These are phyloP conservation scores for Lordiphosa clarofinis DNA, from an alignment of 1,140 invertebrate genomes.

Conservation along the genomic window DNA sequence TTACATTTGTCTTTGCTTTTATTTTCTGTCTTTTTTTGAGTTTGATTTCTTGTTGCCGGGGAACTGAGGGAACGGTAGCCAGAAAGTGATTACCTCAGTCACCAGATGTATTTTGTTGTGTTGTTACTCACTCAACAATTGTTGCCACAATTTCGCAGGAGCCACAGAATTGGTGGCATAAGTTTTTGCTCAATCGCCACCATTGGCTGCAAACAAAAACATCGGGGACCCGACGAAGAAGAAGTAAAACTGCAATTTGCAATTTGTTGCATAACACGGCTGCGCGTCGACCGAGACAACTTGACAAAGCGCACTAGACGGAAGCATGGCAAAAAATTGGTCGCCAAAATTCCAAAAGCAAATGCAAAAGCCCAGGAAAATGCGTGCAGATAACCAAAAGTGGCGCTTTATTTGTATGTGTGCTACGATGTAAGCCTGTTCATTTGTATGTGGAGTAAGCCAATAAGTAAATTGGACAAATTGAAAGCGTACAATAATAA, in stretches of 20 bases:
- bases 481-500: conserved; percentile 24
- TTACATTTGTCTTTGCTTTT: conserved; percentile 14
- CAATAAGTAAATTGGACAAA: conserved; percentile 71
- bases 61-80: background rate
- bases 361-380: conserved; percentile 21
- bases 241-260: conserved; percentile 69
- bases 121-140: conserved; percentile 31
- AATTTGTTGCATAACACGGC: conserved; percentile 49
- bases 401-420: background rate
- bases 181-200: conserved; percentile 19
- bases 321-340: conserved; percentile 56
- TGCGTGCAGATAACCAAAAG: conserved; percentile 34
- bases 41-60: conserved; percentile 3
- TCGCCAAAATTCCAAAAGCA: conserved; percentile 47
- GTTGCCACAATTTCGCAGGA: conserved; percentile 18
- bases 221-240: conserved; percentile 9
- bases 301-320: conserved; percentile 52
- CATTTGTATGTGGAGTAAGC: conserved; percentile 62
- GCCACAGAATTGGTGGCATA: conserved; percentile 69
- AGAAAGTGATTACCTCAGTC: conserved; percentile 4
- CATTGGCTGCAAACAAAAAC: conserved; percentile 18
- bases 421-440: conserved; percentile 1
- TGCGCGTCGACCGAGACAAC: conserved; percentile 22
- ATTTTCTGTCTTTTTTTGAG: conserved; percentile 15
- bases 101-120: background rate